Base-by-base conservation (phyloP, 2,888 invertebrate species). In the Saturnia pavonia region DNA sequence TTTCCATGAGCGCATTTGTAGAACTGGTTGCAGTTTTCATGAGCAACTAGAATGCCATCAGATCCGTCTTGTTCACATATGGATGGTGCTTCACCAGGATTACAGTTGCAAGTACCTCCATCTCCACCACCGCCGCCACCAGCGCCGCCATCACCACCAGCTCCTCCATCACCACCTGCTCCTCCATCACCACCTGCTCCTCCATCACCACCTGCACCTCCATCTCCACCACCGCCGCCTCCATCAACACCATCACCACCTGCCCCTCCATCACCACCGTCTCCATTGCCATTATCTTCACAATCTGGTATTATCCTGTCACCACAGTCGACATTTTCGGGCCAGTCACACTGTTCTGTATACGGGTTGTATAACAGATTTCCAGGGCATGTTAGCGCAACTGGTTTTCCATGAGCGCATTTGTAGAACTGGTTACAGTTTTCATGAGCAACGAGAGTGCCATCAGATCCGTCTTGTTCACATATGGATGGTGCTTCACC, bases 361-460 rank as follows among this genome's bases (percentile, higher is more conserved):
- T 71, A 60, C 0, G 82, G 80, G 54, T 84, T 82, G 68, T 79
- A 85, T 0, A 82, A 42, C 0, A 84, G 77, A 6, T 69, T 71
- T 7, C 22, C 68, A 0, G 74, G 74, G 67, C 87, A 87, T 1
- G 34, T 60, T 0, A 80, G 0, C 0, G 75, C 71, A 1, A 81
- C 78, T 0, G 82, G 82, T 7, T 19, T 42, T 7, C 83, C 82
- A 1, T 76, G 11, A 14, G 54, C 51, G 16, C 86, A 87, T 34
- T 78, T 80, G 69, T 85, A 86, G 72, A 84, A 86, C 57, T 85
- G 75, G 66, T 84, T 82, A 69, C 86, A 86, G 71, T 84, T 79
- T 70, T 82, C 81, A 48, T 85, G 81, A 4, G 85, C 80, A 0
- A 85, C 69, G 0, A 84, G n/a, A 57, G 67, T 71, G 25, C 67